Evolutionary conservation across 2,888 invertebrate genomes (phyloP).

Genomic region (Minunthozetes semirufus): DNA sequence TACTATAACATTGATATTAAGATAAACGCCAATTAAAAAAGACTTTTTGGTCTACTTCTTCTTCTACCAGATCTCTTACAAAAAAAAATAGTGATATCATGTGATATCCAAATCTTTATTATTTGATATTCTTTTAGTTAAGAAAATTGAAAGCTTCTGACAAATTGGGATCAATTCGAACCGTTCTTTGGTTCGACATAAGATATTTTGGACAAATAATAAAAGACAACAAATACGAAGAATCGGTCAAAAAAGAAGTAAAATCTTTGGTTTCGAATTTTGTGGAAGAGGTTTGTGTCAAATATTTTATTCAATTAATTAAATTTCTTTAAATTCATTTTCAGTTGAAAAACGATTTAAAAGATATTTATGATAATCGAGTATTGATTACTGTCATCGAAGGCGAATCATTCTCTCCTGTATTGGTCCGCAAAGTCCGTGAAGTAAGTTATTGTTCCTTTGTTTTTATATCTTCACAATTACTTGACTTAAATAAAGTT

Average conservation of each 20-base stretch:
- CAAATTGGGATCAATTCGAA: not conserved
- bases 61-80: too few species aligned
- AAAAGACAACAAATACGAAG: not conserved
- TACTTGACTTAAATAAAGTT: too few species aligned
- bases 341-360: slow-evolving; percentile 35
- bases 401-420: slow-evolving; percentile 29
- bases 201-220: not conserved
- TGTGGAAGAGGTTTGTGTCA: not conserved
- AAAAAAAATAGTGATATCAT: too few species aligned
- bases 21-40: too few species aligned
- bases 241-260: not conserved
- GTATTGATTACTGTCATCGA: slow-evolving; percentile 39
- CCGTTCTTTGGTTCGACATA: not conserved
- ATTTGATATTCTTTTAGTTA: not conserved
- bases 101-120: too few species aligned
- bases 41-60: too few species aligned
- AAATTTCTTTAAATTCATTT: not conserved
- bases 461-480: too few species aligned
- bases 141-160: not conserved
- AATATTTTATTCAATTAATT: not conserved
- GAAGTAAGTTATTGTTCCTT: not conserved
- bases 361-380: slow-evolving; percentile 37
- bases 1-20: too few species aligned
- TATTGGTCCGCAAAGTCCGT: slow-evolving; percentile 35
- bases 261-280: not conserved